A percentile compares a stretch with the other conserved stretches of the same genome.
Evolutionary conservation across 2,113 vertebrate genomes (phyloP).

Genomic region (Protobothrops mucrosquamatus): DNA sequence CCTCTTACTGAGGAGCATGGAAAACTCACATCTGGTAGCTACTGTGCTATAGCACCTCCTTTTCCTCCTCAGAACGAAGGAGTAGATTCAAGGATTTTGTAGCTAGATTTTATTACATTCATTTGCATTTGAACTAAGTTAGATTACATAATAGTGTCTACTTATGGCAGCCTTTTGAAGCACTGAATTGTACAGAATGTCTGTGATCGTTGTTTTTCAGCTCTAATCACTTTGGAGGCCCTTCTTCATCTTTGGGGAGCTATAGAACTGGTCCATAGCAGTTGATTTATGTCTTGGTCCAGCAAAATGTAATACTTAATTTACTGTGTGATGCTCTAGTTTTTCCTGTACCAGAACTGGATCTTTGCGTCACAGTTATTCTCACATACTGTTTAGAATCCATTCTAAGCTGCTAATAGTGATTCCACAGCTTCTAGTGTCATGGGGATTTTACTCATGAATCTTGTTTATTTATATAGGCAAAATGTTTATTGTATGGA

Average conservation of each 20-base stretch:
- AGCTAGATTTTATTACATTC: neutral
- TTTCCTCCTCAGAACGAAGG: neutral
- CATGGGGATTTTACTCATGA: neutral
- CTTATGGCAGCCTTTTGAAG: neutral
- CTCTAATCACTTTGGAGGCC: neutral
- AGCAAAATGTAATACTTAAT: neutral
- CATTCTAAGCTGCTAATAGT: neutral
- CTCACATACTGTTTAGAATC: neutral
- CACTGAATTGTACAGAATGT: neutral
- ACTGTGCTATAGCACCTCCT: neutral
- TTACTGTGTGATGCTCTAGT: neutral
- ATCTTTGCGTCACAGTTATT: neutral
- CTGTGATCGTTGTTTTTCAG: neutral
- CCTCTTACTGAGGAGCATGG: neutral
- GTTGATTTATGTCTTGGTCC: neutral
- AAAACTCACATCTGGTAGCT: neutral
- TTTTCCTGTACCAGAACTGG: neutral
- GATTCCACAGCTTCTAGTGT: neutral
- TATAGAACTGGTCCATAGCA: neutral
- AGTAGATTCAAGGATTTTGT: neutral
- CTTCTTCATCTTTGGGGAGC: neutral
- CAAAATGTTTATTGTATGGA: constrained; percentile 12
- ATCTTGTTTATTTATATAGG: constrained; percentile 17
- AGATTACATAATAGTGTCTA: neutral
- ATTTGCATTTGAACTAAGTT: neutral